Base-by-base conservation (phyloP, 2,797 vertebrate genomes). In the Scomberomorus guttatus region DNA sequence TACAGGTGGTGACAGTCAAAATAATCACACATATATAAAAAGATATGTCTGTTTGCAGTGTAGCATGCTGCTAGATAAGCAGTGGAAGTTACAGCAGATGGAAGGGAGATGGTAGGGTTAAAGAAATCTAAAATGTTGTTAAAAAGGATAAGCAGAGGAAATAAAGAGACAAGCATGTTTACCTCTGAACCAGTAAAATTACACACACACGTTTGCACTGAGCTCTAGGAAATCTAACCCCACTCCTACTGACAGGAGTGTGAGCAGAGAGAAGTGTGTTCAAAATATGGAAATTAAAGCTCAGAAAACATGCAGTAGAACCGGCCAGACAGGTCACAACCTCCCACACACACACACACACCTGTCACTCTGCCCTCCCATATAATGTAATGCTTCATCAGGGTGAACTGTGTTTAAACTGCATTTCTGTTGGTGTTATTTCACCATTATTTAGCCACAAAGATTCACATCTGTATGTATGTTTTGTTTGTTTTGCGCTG, bases 321-420 rank as follows among this genome's bases (percentile, higher is more conserved):
- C 61, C 18, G 77, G 34, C 37, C 65, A 86, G 83, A 84, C 75
- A 73, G 83, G 82, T 87, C 77, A 59, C 55, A 54, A 76, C 81
- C 72, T 77, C 73, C 18, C 20, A 44, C 55, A 54, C 55, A 42
- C 3, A 54, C 59, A 65, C 17, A 55, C 74, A 75, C 87, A 84
- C 55, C 70, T 81, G 84, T 60, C 67, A 64, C 50, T 83, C 32
- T 80, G 78, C 87, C 81, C 82, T 72, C 70, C 3, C 27, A 13
- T 51, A 20, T 37, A 77, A 48, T 68, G 58, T 14, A 24, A 51
- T 8, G 27, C 12, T 58, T 22, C 25, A 29, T 51, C 14, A 50
- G 65, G 67, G 32, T 25, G 48, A 6, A 3, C 46, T 29, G 1
- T 1, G 25, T 13, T 22, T 20, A 3, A 22, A 25, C 51, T n/a